Percentiles rank a stretch among this genome's conserved stretches.
These are phyloP conservation scores for Neuroscelio doddi DNA, from an alignment of 2,888 invertebrate species.

Conservation along the genomic window DNA sequence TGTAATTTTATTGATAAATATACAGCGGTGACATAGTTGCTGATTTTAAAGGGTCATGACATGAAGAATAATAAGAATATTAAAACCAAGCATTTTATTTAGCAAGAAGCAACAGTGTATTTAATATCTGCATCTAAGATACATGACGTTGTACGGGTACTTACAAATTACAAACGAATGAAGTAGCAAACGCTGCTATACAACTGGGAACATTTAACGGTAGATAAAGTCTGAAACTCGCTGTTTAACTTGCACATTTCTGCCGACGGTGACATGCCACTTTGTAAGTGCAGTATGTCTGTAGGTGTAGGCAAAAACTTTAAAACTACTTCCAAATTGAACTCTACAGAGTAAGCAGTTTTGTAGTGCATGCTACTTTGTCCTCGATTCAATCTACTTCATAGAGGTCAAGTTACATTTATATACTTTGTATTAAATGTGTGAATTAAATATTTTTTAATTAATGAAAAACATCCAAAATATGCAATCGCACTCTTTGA, in stretches of 20 bases:
- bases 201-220: conserved; percentile 52
- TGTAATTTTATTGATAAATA: too few species aligned
- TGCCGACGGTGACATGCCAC: conserved; percentile 57
- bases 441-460: too few species aligned
- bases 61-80: too few species aligned
- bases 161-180: conserved; percentile 57
- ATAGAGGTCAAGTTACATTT: not conserved
- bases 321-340: conserved; percentile 65
- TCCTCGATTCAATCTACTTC: conserved; percentile 5
- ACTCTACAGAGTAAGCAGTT: conserved; percentile 61
- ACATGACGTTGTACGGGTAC: conserved; percentile 45
- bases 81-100: not conserved
- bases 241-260: conserved; percentile 70
- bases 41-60: too few species aligned
- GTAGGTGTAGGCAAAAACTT: conserved; percentile 64
- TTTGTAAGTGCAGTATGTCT: too few species aligned
- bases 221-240: conserved; percentile 68
- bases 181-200: conserved; percentile 54
- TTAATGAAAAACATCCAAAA: too few species aligned
- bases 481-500: too few species aligned
- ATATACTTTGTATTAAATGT: too few species aligned
- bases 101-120: conserved; percentile 2
- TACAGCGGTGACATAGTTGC: too few species aligned
- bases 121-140: conserved; percentile 41
- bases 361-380: conserved; percentile 45